Evolutionary conservation across 2,888 invertebrate species (phyloP).

Genomic region (Gerris lacustris): DNA sequence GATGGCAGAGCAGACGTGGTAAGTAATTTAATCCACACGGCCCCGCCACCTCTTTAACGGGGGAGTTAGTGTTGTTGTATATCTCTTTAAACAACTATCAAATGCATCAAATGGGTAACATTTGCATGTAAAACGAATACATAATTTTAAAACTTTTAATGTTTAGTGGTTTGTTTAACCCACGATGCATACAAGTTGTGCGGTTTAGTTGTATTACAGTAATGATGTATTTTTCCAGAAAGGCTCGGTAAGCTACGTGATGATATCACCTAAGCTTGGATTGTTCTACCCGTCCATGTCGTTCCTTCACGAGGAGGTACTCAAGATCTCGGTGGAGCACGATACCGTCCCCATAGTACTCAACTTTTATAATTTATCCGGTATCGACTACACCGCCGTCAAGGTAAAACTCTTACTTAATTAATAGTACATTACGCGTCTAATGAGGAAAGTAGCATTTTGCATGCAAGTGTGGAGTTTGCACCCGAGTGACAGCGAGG

Average conservation of each 20-base stretch:
- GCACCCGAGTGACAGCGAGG: too few species aligned
- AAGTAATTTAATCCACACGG: too few species aligned
- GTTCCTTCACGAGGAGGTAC: constrained; percentile 46
- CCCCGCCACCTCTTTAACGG: too few species aligned
- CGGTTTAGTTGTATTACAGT: not conserved
- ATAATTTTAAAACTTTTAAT: too few species aligned
- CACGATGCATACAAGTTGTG: too few species aligned
- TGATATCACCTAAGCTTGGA: not conserved
- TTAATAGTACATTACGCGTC: constrained; percentile 18
- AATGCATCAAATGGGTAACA: too few species aligned
- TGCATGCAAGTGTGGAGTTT: too few species aligned
- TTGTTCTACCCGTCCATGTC: constrained; percentile 60
- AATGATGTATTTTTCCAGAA: not conserved
- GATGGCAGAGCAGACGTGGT: too few species aligned
- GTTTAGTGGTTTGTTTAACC: too few species aligned
- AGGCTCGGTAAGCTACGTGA: not conserved
- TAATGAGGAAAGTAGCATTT: not conserved
- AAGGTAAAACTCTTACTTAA: constrained; percentile 39
- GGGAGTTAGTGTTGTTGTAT: too few species aligned
- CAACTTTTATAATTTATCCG: constrained; percentile 51
- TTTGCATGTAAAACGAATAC: too few species aligned
- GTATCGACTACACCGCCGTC: constrained; percentile 55
- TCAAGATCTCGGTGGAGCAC: constrained; percentile 39
- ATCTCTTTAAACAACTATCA: too few species aligned
- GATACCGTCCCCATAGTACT: constrained; percentile 46